Evolutionary conservation across 2,888 invertebrate species (phyloP), one percentile per base, ranked within the genome.

Genomic region (Caenorhabditis afra): DNA sequence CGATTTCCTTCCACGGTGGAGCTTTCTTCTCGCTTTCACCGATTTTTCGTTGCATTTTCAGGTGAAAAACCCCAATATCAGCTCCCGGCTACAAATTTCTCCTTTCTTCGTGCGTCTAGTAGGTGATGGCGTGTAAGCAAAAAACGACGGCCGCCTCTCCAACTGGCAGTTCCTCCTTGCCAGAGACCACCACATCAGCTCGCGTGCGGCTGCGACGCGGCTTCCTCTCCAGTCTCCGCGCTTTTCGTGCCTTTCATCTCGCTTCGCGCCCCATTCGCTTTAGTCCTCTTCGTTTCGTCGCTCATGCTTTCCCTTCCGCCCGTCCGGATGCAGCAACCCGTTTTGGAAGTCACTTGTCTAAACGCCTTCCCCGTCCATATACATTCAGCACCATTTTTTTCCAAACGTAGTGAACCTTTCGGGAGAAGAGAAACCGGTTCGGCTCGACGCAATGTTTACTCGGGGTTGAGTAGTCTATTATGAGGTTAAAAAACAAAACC

Each of bases 141-240:
- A 65, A 52, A 39, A 39, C 58, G 37, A 14, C 11, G 29, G 45
- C 22, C 29, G 3, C 41, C 44, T 22, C 22, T 52, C 52, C 47
- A 45, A 18, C 45, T 58, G 68, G 29, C 49, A 57, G 45, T 79
- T 67, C 53, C 58, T n/a, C 44, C 37, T 52, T 20, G 4, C 3
- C 29, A 29, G 18, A 29, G 35, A 57, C 70, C 14, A 68, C 71
- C 79, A 79, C 75, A 73, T 79, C 79, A 78, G 80, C 82, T 77
- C 74, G 82, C 82, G 82, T 75, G 82, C 82, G 82, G 74, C 52
- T 74, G 82, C 82, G 82, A 61, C 57, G 82, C 80, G 82, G 80
- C 58, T 59, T 14, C 23, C 16, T 62, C 35, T 35, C 37, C 35
- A n/a, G 29, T 44, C 61, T 41, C 57, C 57, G 18, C 23, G 7